Evolutionary conservation across 2,888 invertebrate genomes (phyloP), one percentile per base, ranked within the genome.

Genomic region (Thera obeliscata): DNA sequence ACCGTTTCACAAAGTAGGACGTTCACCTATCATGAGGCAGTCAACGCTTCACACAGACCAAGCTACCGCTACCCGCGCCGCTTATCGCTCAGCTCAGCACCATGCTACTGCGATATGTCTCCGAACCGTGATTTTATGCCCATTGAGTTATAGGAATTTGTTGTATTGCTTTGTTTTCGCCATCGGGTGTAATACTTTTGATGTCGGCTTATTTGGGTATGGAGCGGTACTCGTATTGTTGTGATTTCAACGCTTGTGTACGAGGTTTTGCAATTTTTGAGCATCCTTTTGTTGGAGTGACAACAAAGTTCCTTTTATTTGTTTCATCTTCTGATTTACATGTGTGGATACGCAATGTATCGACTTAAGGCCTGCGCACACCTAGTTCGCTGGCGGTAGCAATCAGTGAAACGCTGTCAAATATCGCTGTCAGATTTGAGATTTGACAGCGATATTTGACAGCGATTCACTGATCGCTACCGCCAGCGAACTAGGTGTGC

Each of bases 131-230:
- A 71, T 71, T 64, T 67, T 61, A 62, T 56, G 70, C 62, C 62
- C 65, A 67, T 67, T 69, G 68, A 64, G 58, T 69, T 62, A 59
- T 38, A 52, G 54, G 59, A 60, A 66, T 67, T 66, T 66, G 59
- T 69, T 64, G 67, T 71, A 59, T 66, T 62, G 63, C 68, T 61
- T 67, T 70, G 67, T 70, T 70, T 70, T 65, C 48, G 61, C 49
- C 49, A 58, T 63, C 56, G 52, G 63, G 11, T 54, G 12, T 58
- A 58, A 64, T 46, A 59, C 64, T 48, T 59, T 64, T 59, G 55
- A 64, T 59, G 59, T 4, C 33, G 11, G 64, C 58, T 58, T 64
- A 59, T 64, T 64, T 55, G 41, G 0, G 55, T 52, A 57, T 33
- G 5, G 46, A 57, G 43, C 52, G 57, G 46, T 54, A 22, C 22